Evolutionary conservation across 2,797 vertebrate species (phyloP).

Genomic region (Staurois parvus): DNA sequence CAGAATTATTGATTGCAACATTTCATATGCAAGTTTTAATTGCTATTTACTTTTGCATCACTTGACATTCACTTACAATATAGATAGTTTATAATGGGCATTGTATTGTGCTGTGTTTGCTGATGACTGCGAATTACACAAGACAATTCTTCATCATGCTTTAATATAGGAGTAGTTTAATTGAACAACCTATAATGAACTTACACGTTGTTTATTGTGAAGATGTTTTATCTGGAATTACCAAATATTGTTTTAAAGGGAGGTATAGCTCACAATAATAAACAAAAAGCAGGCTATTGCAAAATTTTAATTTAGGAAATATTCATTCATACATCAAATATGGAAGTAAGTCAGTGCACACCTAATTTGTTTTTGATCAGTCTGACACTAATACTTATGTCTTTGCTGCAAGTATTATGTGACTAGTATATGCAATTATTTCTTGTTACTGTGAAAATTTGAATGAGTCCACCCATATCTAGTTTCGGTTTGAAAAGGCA

Average conservation of each 20-base stretch:
- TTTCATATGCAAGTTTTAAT: slow-evolving; percentile 48
- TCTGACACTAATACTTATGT: background rate
- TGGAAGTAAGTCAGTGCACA: background rate
- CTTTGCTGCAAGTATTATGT: background rate
- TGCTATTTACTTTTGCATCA: slow-evolving; percentile 64
- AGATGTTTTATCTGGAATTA: background rate
- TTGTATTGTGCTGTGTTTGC: slow-evolving; percentile 12
- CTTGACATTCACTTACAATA: slow-evolving; percentile 63
- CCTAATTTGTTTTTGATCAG: background rate
- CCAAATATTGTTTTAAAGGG: background rate
- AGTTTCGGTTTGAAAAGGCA: no score
- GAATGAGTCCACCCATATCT: no score
- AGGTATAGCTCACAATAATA: background rate
- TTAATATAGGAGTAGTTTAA: slow-evolving; percentile 13
- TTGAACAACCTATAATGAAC: slow-evolving; percentile 2
- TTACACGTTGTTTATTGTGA: background rate
- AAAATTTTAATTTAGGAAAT: background rate
- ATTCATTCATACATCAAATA: background rate
- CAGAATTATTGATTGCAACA: slow-evolving; percentile 43
- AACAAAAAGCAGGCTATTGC: background rate
- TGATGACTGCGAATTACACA: slow-evolving; percentile 31
- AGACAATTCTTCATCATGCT: slow-evolving; percentile 13
- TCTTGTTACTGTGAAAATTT: background rate
- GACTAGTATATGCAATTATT: background rate
- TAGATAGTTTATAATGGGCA: slow-evolving; percentile 52